phyloP scores from a whole-genome alignment of 2,797 vertebrate genomes.

The Intellagama lesueurii region DNA sequence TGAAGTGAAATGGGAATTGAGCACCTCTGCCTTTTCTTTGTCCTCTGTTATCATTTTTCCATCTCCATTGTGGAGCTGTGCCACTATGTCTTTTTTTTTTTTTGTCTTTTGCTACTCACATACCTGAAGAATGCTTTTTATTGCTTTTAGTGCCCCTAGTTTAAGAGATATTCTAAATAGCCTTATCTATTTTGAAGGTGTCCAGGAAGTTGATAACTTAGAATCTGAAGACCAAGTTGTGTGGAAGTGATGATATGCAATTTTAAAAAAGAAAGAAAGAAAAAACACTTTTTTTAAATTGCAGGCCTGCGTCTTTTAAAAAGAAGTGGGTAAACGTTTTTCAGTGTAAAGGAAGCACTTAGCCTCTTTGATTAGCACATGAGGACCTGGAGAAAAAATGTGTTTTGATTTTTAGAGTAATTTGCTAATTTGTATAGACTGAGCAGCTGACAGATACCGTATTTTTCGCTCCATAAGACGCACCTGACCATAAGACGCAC shows the following conservation, averaged over 20 bases:
- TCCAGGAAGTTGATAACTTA: slow-evolving; percentile 12
- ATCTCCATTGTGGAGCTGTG: no score
- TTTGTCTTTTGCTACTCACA: no score
- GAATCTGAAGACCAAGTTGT: slow-evolving; percentile 44
- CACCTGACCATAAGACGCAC: no score
- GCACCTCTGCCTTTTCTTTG: no score
- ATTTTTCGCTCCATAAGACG: no score
- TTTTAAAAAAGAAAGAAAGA: no score
- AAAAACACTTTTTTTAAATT: slow-evolving; percentile 1
- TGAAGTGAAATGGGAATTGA: no score
- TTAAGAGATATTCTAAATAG: background rate
- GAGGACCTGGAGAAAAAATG: slow-evolving; percentile 50
- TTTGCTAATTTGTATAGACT: slow-evolving; percentile 54
- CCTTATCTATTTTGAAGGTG: slow-evolving; percentile 21
- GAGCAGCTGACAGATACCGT: slow-evolving; percentile 60
- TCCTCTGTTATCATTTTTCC: no score
- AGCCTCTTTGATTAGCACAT: slow-evolving; percentile 57
- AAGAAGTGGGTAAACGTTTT: background rate
- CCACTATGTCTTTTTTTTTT: no score
- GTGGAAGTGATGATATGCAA: slow-evolving; percentile 31
- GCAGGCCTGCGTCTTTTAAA: slow-evolving; percentile 29
- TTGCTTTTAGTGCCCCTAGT: no score
- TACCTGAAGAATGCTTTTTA: no score
- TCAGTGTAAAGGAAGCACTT: slow-evolving; percentile 45
- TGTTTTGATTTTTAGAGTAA: slow-evolving; percentile 51